Conservation (phyloP, 2,113 vertebrate genomes). For the Podarcis muralis region DNA sequence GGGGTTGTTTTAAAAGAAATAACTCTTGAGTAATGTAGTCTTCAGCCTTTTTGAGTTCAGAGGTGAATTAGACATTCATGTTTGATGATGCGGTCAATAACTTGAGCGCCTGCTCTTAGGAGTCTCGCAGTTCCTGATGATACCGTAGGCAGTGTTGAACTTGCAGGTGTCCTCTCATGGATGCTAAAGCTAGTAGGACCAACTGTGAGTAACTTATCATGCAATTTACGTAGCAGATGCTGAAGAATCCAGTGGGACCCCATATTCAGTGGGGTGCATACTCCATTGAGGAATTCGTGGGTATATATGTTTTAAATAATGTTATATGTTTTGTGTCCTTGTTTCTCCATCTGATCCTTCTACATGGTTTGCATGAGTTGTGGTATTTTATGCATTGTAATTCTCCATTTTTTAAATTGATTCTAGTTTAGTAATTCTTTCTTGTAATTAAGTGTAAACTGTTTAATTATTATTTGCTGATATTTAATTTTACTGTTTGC, state of each 20-base stretch:
- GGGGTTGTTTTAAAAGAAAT: background rate
- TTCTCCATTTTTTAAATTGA: no score
- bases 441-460: no score
- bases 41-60: background rate
- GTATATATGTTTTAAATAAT: no score
- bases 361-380: no score
- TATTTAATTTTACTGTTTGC: no score
- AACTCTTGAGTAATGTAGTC: constrained; percentile 10
- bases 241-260: background rate
- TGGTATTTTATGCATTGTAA: no score
- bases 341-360: no score
- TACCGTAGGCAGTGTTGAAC: fast-evolving
- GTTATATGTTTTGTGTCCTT: no score
- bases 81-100: constrained; percentile 34
- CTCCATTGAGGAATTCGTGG: no score
- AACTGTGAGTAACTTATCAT: fast-evolving
- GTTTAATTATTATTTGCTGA: no score
- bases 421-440: no score
- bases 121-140: fast-evolving
- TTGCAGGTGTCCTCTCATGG: background rate
- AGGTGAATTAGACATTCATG: constrained; percentile 21
- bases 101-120: constrained; percentile 27
- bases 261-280: background rate
- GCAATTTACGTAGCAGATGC: fast-evolving
- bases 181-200: fast-evolving